phyloP scores from a whole-genome alignment of 2,113 vertebrate species.

The Vidua macroura region DNA sequence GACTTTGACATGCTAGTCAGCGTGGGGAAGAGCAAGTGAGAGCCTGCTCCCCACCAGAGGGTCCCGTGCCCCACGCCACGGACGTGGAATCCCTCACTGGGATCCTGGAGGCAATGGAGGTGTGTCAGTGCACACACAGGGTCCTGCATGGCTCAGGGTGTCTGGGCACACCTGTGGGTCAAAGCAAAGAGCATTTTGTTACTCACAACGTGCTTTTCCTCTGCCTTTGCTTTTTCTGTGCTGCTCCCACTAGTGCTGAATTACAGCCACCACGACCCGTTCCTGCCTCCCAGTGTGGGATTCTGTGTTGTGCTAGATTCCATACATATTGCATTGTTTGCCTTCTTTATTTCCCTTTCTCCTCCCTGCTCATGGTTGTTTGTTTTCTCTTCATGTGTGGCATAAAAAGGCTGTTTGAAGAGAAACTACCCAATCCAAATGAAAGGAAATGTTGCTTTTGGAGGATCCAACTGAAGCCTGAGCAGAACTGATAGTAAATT shows the following conservation, averaged over 20 bases:
- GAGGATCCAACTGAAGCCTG: constrained; percentile 8
- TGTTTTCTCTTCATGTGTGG: constrained; percentile 12
- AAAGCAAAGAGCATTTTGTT: neutral
- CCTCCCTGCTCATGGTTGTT: neutral
- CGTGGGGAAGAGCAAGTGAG: neutral
- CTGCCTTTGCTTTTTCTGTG: neutral
- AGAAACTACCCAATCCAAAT: neutral
- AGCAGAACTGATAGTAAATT: constrained; percentile 25
- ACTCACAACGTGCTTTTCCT: neutral
- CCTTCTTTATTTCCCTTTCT: neutral
- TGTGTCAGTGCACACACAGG: fast-evolving
- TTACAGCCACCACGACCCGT: neutral
- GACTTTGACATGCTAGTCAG: neutral
- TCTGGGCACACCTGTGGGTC: neutral
- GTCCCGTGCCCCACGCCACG: fast-evolving
- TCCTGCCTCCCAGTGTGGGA: neutral
- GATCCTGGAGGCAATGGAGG: fast-evolving
- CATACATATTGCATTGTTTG: neutral
- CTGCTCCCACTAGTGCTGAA: neutral
- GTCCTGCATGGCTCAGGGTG: fast-evolving
- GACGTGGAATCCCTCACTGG: fast-evolving
- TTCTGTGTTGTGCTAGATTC: neutral
- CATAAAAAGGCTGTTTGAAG: constrained; percentile 34
- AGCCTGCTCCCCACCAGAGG: neutral
- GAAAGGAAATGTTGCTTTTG: neutral